Evolutionary conservation across 2,888 invertebrate species (phyloP).

Genomic region (Ptilodon capucinus): DNA sequence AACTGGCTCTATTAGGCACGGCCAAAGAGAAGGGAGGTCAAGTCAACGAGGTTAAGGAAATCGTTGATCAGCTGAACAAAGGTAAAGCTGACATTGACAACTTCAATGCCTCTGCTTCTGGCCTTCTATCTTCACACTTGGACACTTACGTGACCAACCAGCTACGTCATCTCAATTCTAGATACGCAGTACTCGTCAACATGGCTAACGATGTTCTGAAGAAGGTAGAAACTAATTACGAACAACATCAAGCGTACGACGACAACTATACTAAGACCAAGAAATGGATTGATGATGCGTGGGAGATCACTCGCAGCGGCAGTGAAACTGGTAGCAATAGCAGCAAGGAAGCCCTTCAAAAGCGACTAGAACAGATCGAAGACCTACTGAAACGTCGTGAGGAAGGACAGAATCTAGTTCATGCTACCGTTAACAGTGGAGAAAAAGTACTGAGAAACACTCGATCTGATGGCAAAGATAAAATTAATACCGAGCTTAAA

Average conservation of each 20-base stretch:
- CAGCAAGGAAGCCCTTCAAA: constrained; percentile 92
- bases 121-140: constrained; percentile 90
- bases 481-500: constrained; percentile 92
- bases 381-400: constrained; percentile 91
- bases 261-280: constrained; percentile 89
- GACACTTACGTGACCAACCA: constrained; percentile 95
- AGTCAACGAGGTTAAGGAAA: constrained; percentile 90
- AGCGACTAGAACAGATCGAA: constrained; percentile 90
- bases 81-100: constrained; percentile 92
- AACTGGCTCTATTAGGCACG: constrained; percentile 90
- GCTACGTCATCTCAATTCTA: constrained; percentile 91
- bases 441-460: constrained; percentile 95
- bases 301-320: constrained; percentile 90
- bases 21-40: constrained; percentile 92
- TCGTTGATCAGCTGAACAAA: constrained; percentile 87
- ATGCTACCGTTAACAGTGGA: constrained; percentile 93
- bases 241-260: constrained; percentile 92
- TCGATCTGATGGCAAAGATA: constrained; percentile 93
- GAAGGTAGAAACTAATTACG: constrained; percentile 94
- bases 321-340: constrained; percentile 90
- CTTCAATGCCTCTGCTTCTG: constrained; percentile 90
- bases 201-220: constrained; percentile 94
- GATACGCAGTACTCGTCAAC: constrained; percentile 94
- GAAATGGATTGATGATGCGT: constrained; percentile 94
- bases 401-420: constrained; percentile 93